Conservation (phyloP, 2,888 invertebrate genomes). For the Macaria liturata region DNA sequence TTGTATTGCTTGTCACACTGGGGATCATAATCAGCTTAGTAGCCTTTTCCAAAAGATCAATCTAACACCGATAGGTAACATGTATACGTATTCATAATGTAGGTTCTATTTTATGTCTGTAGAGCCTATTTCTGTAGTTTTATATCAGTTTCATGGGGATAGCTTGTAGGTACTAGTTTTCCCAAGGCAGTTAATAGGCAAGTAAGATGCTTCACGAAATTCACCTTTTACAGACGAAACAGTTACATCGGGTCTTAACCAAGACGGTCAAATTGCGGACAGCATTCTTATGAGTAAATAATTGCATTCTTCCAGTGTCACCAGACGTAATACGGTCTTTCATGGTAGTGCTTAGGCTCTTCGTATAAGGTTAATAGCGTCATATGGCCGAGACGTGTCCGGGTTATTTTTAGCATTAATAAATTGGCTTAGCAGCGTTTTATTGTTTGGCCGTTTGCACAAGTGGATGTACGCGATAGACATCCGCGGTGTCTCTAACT, state of each 20-base stretch:
- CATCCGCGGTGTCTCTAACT: conserved; percentile 21
- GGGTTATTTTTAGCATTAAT: conserved; percentile 81
- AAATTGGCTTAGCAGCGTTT: conserved; percentile 80
- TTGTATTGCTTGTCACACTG: too few species aligned
- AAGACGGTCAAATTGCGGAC: conserved; percentile 41
- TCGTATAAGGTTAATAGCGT: conserved; percentile 76
- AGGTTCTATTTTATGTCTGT: too few species aligned
- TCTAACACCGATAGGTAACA: too few species aligned
- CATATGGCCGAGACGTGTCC: conserved; percentile 72
- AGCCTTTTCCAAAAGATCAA: too few species aligned
- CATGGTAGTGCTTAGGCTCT: conserved; percentile 56
- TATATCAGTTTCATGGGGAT: too few species aligned
- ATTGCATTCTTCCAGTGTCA: conserved; percentile 53
- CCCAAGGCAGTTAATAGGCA: not conserved
- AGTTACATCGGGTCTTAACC: conserved; percentile 44
- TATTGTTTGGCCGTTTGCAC: conserved; percentile 74
- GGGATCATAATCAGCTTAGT: too few species aligned
- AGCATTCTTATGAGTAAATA: conserved; percentile 55
- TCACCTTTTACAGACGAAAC: conserved; percentile 33
- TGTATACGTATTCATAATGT: too few species aligned
- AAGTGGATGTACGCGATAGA: conserved; percentile 56
- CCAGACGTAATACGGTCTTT: conserved; percentile 46
- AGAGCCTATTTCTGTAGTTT: too few species aligned
- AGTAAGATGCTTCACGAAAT: conserved; percentile 2
- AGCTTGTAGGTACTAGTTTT: too few species aligned